phyloP scores from a whole-genome alignment of 2,113 vertebrate species.

The Rousettus leschenaultii region DNA sequence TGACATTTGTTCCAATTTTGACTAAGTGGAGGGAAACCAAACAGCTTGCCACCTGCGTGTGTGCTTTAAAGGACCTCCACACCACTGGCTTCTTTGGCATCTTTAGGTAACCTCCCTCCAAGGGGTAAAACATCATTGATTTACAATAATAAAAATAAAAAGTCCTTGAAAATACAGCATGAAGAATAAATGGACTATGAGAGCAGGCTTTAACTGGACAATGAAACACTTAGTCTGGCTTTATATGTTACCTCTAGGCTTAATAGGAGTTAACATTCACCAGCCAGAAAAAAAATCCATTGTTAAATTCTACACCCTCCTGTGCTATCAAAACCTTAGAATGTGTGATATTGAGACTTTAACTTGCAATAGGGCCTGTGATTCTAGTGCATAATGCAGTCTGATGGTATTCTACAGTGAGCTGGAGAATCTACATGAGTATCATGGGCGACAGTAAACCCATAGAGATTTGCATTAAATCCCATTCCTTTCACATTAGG shows the following conservation, averaged over 20 bases:
- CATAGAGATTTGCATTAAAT: not conserved
- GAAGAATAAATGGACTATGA: not conserved
- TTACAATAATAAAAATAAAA: not conserved
- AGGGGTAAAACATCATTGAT: not conserved
- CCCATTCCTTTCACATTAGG: not conserved
- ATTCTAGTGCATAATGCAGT: not conserved
- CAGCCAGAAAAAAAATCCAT: constrained; percentile 19
- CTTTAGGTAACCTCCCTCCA: not conserved
- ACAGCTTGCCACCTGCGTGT: accelerated
- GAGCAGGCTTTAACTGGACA: not conserved
- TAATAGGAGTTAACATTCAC: not conserved
- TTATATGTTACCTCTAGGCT: not conserved
- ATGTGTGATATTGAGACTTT: constrained; percentile 33
- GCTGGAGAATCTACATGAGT: not conserved
- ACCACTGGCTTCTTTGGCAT: not conserved
- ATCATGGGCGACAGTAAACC: not conserved
- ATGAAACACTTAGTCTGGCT: not conserved
- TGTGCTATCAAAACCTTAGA: not conserved
- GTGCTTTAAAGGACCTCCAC: not conserved
- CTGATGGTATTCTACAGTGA: not conserved
- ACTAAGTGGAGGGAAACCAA: not conserved
- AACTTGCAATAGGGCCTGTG: not conserved
- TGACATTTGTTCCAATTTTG: not conserved
- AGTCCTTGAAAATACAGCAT: not conserved
- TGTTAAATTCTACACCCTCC: constrained; percentile 45